phyloP scores from a whole-genome alignment of 2,797 vertebrate genomes.

The Scolopax rusticola region DNA sequence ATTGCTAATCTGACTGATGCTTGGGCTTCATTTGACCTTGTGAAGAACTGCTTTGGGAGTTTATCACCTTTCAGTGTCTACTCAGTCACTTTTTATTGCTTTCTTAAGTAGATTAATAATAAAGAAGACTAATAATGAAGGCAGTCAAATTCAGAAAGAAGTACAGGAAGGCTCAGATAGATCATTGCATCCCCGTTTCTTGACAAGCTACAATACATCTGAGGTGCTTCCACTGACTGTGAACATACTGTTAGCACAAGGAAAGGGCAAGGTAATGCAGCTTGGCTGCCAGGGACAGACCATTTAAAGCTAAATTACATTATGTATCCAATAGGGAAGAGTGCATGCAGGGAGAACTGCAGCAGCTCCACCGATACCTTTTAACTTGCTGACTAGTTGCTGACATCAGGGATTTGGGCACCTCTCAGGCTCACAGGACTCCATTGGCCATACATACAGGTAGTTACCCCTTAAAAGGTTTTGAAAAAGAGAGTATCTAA shows the following conservation, averaged over 20 bases:
- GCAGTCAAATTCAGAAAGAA: background rate
- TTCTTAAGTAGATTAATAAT: background rate
- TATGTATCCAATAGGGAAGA: background rate
- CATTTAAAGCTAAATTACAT: background rate
- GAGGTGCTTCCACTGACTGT: background rate
- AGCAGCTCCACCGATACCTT: background rate
- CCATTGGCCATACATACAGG: background rate
- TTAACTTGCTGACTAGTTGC: background rate
- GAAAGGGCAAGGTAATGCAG: background rate
- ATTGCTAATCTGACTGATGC: background rate
- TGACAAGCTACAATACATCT: background rate
- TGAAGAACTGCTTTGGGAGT: background rate
- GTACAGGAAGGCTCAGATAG: background rate
- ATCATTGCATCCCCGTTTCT: background rate
- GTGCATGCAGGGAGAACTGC: background rate
- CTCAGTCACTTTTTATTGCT: background rate
- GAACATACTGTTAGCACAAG: background rate
- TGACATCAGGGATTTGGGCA: background rate
- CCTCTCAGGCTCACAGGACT: background rate
- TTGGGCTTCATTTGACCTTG: background rate
- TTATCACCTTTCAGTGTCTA: background rate
- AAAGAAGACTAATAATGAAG: background rate
- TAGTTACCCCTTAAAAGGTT: background rate
- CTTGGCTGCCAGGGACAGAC: background rate
- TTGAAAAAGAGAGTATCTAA: background rate